Evolutionary conservation across 2,797 vertebrate genomes (phyloP).

Genomic region (Austrolebias charrua): DNA sequence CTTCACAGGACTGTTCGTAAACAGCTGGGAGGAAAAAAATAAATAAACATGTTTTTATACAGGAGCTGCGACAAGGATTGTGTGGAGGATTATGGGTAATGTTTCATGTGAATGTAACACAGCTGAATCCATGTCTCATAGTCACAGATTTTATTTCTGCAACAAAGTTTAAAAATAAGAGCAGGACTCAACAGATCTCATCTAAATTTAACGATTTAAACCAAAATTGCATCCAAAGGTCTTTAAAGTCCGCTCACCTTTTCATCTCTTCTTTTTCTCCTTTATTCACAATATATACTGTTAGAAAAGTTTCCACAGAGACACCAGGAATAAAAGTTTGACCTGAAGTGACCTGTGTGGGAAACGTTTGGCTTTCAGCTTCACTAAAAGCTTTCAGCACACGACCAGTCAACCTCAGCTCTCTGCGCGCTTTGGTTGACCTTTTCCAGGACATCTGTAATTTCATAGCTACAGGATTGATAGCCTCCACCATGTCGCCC

Average conservation of each 20-base stretch:
- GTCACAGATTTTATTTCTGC: constrained; percentile 22
- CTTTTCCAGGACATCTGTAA: neutral
- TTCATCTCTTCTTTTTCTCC: constrained; percentile 17
- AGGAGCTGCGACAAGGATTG: neutral
- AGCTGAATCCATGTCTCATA: constrained; percentile 9
- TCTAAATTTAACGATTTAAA: neutral
- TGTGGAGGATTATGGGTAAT: constrained; percentile 11
- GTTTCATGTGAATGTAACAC: neutral
- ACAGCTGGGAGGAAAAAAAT: constrained; percentile 79
- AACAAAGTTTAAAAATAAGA: constrained; percentile 10
- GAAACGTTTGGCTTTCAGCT: constrained; percentile 23
- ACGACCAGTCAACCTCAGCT: constrained; percentile 1
- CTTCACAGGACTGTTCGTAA: constrained; percentile 93
- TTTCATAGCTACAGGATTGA: constrained; percentile 20
- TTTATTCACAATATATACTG: constrained; percentile 21
- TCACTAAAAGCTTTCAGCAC: constrained; percentile 1
- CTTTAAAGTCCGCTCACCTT: constrained; percentile 22
- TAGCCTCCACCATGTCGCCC: constrained; percentile 15
- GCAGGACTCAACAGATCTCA: neutral
- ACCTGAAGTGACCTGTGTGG: constrained; percentile 14
- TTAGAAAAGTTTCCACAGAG: constrained; percentile 14
- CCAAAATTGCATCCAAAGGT: constrained; percentile 19
- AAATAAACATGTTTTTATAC: neutral
- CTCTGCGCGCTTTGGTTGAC: neutral
- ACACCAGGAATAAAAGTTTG: constrained; percentile 21